Base-by-base conservation (phyloP, 2,888 invertebrate genomes). In the Mesoligia furuncula region DNA sequence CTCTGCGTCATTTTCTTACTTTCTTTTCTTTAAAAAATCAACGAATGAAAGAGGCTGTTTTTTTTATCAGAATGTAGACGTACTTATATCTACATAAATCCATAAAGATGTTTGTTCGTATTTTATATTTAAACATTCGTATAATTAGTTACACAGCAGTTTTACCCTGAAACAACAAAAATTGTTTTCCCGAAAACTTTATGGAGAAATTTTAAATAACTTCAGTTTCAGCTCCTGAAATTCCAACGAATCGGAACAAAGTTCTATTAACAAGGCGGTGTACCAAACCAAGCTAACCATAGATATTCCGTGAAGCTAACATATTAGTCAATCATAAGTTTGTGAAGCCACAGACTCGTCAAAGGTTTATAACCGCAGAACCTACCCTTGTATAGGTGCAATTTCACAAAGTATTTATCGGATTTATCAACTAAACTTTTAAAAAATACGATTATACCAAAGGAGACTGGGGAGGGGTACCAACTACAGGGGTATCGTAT, bases 281-380 rank as follows among this genome's bases (percentile, higher is more conserved):
- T 57, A n/a, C 62, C 61, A 70, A 73, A 75, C 73, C 75, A 45
- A 48, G 61, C 75, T n/a, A n/a, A n/a, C n/a, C n/a, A n/a, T n/a
- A n/a, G n/a, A n/a, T n/a, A n/a, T n/a, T n/a, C n/a, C n/a, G n/a
- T n/a, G n/a, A 45, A 48, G 61, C 75, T 68, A 64, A 75, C 75
- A 70, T 81, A 73, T 82, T 85, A 84, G 70, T 82, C 80, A 82
- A 80, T 86, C 85, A 86, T 70, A 86, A 80, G 75, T 86, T 86
- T 68, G n/a, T 27, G 42, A 72, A 75, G 54, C 85, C 82, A 4
- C 74, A 70, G 66, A 66, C 82, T 80, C 75, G 62, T 73, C 70
- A 75, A 74, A 81, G 64, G 39, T 39, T 79, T 42, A 27, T 61
- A 76, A 51, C 72, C 71, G 24, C 64, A 48, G 17, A 17, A 79